Base-by-base conservation (phyloP, 2,113 vertebrate species). In the Protomyctophum bolini region DNA sequence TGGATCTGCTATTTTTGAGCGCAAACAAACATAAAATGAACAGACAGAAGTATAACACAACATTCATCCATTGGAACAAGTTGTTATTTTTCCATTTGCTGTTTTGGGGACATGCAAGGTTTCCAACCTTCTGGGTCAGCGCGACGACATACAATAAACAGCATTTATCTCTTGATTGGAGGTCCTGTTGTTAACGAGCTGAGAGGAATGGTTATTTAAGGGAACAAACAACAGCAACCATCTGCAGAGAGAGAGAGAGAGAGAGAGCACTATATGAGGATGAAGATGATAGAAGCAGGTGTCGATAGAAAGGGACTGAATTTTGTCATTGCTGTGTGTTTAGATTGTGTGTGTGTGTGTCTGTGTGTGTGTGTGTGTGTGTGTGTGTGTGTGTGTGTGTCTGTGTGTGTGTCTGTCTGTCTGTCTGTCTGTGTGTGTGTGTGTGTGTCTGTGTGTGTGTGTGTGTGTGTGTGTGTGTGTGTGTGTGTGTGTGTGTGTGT, bases 111-210 rank as follows among this genome's bases (percentile, higher is more conserved):
- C 33, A 41, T 41, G 4, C 33, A 2, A 6, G 33, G 33, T 41
- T 41, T 41, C 33, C 33, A 3, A 41, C 33, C 1, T 61, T 10
- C 9, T 12, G 9, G 5, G 59, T 64, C 11, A 28, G 7, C 10
- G 7, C 10, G 12, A 47, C 6, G 65, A 68, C 51, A 67, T 15
- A 33, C 21, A 61, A 61, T 11, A 51, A 75, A 67, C 61, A 58
- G 64, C 58, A 69, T 77, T 78, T 72, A 79, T 80, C 59, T 86
- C 63, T 58, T 80, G 72, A 86, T 83, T 87, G 52, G 60, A 50
- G 33, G 15, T 58, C 67, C 78, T 80, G 33, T 82, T 87, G 80
- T 83, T 73, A 75, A 68, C 63, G 63, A 14, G 65, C 71, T 69
- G 67, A 84, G 72, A 79, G 66, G 76, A 80, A 70, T 63, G 59